Evolutionary conservation across 2,888 invertebrate genomes (phyloP), one percentile per base, ranked within the genome.

Genomic region (Ectemnius lituratus): DNA sequence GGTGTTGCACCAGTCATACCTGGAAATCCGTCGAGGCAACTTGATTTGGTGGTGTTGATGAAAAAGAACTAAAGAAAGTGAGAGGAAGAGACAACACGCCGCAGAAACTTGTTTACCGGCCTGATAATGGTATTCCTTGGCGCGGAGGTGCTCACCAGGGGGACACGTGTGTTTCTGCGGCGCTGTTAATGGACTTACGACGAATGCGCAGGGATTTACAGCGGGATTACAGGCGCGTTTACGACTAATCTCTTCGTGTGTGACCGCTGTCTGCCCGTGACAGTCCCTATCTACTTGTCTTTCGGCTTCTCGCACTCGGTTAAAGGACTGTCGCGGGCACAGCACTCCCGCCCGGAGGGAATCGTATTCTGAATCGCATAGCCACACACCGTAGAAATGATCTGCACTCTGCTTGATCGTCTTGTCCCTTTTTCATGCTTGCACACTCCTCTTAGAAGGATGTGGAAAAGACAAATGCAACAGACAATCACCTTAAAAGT

Each of bases 101-200:
- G 66, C 74, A 74, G 82, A 73, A 79, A 81, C 83, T 83, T 81
- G 80, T 83, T 83, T 80, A 83, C 81, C 79, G 76, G 70, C 66
- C 75, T 79, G 83, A 83, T 83, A 83, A 83, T 83, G 79, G 81
- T 79, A 83, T 83, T 83, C 75, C 73, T 75, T 67, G 79, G 73
- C 73, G 49, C 70, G 73, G 52, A 14, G 52, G 52, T 52, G 52
- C n/a, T 52, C n/a, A 16, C 78, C 73, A 70, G 76, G 79, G 70
- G 73, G 66, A 73, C 23, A 23, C 65, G 67, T 71, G 78, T 83
- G 83, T 81, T 75, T 76, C 81, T 76, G 75, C 78, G 81, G 73
- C 83, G 59, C 81, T 78, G 81, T 83, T 82, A 82, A 82, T 82
- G 81, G 82, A 83, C 82, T 82, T 82, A 83, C 83, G 82, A 83